Percentiles rank a stretch among this genome's conserved stretches.
Evolutionary conservation across 2,113 vertebrate species (phyloP).

Genomic region (Tonatia bakeri): DNA sequence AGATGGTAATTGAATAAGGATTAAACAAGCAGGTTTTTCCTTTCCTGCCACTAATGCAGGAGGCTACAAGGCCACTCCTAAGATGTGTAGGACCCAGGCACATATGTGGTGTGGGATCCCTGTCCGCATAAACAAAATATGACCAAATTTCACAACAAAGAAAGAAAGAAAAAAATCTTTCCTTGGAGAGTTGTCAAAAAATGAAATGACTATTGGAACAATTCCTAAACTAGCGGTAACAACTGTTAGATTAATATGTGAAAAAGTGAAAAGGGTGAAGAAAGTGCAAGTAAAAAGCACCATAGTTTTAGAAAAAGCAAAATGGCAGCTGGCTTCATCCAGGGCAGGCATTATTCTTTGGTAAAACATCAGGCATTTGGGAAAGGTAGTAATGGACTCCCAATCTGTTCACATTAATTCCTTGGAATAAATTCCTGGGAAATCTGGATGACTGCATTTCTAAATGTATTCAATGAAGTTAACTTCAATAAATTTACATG

Average conservation of each 20-base stretch:
- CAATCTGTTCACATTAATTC: neutral
- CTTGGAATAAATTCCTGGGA: neutral
- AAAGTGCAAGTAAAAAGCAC: neutral
- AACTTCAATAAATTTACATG: constrained; percentile 22
- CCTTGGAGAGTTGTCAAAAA: neutral
- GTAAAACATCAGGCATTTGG: neutral
- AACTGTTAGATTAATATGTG: neutral
- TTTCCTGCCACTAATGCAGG: neutral
- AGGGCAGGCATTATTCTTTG: neutral
- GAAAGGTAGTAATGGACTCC: neutral
- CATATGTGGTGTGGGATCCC: neutral
- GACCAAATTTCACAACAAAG: neutral
- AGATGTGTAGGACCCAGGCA: neutral
- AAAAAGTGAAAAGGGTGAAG: neutral
- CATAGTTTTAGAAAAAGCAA: neutral
- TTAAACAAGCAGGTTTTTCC: neutral
- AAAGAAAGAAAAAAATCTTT: neutral
- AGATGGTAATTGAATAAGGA: constrained; percentile 13
- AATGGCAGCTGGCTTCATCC: neutral
- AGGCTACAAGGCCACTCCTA: neutral
- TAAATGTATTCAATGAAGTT: neutral
- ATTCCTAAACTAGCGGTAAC: neutral
- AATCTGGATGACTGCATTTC: neutral
- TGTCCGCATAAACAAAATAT: neutral
- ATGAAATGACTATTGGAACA: neutral